Base-by-base conservation (phyloP, 1,140 invertebrate species). In the Rhyzopertha dominica region DNA sequence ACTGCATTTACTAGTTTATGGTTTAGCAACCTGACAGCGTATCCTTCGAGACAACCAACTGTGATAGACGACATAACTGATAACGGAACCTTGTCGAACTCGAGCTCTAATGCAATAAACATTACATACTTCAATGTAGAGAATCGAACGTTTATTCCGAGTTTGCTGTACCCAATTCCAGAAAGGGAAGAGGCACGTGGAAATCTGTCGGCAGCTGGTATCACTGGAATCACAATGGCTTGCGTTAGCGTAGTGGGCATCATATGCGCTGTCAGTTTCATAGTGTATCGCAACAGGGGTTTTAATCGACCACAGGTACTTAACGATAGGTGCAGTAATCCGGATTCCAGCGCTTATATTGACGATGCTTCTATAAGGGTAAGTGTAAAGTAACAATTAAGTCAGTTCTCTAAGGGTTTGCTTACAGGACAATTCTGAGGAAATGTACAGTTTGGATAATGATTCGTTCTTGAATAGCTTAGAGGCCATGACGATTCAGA, bases 401-500 rank as follows among this genome's bases (percentile, higher is more conserved):
- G 12, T 32, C 3, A 17, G 13, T 45, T 9, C 43, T 10, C 20
- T 28, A 24, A n/a, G n/a, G 40, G 61, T 43, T 49, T 36, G 54
- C 42, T 74, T 80, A 14, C 73, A 90, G 87, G 87, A 90, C 66
- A 90, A 89, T 65, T 90, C 87, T 0, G 88, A 91, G 71, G 88
- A 90, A 71, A 89, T 90, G 85, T 90, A 90, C 69, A 90, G 87
- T 63, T 71, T 91, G 68, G 87, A 92, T 70, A 92, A 91, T 64
- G 88, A 92, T 66, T 91, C 87, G 44, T 92, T 91, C 70, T 74
- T 92, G 36, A 92, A 91, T 69, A 90, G 87, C 39, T 65, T 91
- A 48, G 88, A 92, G 70, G 87, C 88, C 38, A 90, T 92, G 87
- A 92, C 88, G 58, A 90, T 92, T 67, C 87, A 91, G 65, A 92